Conservation (phyloP, 2,113 vertebrate genomes). For the Saimiri boliviensis region DNA sequence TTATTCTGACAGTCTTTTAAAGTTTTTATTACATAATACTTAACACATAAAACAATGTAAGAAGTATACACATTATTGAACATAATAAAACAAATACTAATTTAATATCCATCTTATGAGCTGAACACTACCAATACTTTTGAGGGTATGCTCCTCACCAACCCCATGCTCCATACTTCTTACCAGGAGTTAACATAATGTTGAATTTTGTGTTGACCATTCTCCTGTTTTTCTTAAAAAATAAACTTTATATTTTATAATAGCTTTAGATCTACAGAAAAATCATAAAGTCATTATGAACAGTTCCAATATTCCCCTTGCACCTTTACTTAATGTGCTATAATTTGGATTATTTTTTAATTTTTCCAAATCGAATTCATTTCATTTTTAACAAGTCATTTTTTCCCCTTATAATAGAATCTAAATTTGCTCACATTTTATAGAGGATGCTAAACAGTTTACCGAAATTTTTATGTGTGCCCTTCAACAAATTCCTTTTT, state of each 20-base stretch:
- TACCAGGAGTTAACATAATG: background rate
- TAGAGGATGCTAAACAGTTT: background rate
- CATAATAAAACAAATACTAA: background rate
- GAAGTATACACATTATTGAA: background rate
- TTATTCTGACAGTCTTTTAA: background rate
- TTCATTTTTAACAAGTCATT: background rate
- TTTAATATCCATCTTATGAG: background rate
- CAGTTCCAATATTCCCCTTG: background rate
- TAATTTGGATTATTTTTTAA: background rate
- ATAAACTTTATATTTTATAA: background rate
- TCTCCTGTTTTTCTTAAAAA: background rate
- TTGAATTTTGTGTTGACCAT: background rate
- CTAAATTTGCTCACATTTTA: background rate
- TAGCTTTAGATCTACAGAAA: background rate
- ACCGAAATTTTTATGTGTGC: background rate
- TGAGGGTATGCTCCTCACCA: background rate
- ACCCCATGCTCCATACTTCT: background rate
- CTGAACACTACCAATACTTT: background rate
- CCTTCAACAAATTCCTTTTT: background rate
- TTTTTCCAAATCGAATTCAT: background rate
- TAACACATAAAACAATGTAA: background rate
- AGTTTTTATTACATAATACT: background rate
- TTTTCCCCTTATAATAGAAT: background rate
- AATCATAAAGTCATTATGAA: background rate
- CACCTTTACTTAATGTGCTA: background rate